Conservation (phyloP, 2,113 vertebrate genomes). For the Elaphurus davidianus region DNA sequence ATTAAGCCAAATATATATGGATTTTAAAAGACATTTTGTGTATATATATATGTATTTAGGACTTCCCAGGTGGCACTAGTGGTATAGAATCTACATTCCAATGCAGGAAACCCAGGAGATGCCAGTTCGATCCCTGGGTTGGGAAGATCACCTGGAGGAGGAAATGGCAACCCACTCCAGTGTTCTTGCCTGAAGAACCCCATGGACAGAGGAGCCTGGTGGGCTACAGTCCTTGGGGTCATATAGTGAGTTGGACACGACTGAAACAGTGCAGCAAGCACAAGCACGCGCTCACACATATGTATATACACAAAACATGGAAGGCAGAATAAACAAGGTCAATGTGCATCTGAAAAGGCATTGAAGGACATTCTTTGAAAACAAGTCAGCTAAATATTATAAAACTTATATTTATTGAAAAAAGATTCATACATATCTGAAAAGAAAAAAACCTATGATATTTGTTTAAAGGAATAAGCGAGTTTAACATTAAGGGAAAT, state of each 20-base stretch:
- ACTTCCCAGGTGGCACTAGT: background rate
- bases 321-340: background rate
- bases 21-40: background rate
- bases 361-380: background rate
- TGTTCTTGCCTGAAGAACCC: background rate
- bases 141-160: background rate
- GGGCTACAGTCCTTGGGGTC: background rate
- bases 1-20: background rate
- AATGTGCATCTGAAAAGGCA: background rate
- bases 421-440: background rate
- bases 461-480: background rate
- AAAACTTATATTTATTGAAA: background rate
- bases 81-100: background rate
- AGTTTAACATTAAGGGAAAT: background rate
- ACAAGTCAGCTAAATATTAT: background rate
- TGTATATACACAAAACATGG: background rate
- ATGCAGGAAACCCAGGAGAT: background rate
- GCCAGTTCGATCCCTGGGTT: background rate
- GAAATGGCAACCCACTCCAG: background rate
- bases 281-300: background rate
- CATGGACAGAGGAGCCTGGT: background rate
- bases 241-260: background rate
- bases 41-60: background rate
- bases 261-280: background rate
- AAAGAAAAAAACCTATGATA: background rate